phyloP scores from a whole-genome alignment of 2,797 vertebrate genomes.

The Aeoliscus strigatus region DNA sequence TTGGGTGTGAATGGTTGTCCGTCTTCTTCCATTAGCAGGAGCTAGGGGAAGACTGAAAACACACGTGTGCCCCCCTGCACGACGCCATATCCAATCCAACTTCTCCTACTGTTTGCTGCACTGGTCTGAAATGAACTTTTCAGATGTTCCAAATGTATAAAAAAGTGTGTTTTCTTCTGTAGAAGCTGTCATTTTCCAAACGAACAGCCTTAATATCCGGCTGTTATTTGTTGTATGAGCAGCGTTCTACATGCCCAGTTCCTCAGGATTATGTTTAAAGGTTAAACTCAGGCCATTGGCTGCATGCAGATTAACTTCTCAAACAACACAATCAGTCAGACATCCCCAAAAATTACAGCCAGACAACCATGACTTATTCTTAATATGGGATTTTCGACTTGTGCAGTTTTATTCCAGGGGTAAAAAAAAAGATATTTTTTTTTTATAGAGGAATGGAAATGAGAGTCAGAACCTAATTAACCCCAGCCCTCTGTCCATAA shows the following conservation, averaged over 20 bases:
- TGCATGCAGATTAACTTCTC: slow-evolving; percentile 15
- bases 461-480: neutral
- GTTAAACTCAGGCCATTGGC: slow-evolving; percentile 1
- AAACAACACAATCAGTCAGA: neutral
- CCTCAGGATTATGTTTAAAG: slow-evolving; percentile 13
- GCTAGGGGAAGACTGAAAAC: no score
- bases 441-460: neutral
- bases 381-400: neutral
- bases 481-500: neutral
- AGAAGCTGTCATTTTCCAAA: no score
- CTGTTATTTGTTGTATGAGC: slow-evolving; percentile 3
- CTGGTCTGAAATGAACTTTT: no score
- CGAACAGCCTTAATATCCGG: no score
- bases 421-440: neutral
- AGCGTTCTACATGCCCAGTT: slow-evolving; percentile 5
- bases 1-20: no score
- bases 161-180: no score
- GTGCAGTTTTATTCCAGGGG: no score
- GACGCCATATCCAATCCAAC: no score
- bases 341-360: neutral
- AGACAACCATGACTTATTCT: neutral
- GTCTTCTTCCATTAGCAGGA: no score
- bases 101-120: no score
- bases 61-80: no score
- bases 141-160: no score